These are phyloP conservation scores for Drosophila mayri DNA, from an alignment of 1,140 invertebrate genomes.

Conservation along the genomic window DNA sequence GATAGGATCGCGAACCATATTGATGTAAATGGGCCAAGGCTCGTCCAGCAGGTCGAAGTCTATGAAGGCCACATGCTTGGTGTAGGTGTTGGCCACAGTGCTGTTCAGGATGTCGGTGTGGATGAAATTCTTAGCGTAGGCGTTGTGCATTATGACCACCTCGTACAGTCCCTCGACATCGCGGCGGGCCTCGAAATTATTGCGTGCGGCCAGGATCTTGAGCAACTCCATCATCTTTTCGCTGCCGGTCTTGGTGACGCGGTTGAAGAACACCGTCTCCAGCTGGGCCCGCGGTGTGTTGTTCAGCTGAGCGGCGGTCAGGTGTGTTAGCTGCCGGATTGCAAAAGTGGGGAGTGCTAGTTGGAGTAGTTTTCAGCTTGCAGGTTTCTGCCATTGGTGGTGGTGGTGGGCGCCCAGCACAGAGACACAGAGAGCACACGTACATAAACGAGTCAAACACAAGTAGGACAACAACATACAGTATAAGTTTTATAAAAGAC, in stretches of 20 bases:
- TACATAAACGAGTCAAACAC: slow-evolving; percentile 46
- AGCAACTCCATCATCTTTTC: slow-evolving; percentile 95
- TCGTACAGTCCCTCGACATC: slow-evolving; percentile 93
- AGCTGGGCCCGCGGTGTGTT: slow-evolving; percentile 90
- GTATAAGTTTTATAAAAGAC: slow-evolving; percentile 28
- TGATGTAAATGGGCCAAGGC: slow-evolving; percentile 94
- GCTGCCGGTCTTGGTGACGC: slow-evolving; percentile 93
- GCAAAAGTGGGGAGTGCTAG: slow-evolving; percentile 69
- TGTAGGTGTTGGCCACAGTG: slow-evolving; percentile 87
- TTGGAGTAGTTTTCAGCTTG: slow-evolving; percentile 48
- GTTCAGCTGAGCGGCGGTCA: slow-evolving; percentile 87
- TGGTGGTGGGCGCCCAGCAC: slow-evolving; percentile 36
- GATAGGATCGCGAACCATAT: slow-evolving; percentile 94
- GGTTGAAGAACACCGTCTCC: slow-evolving; percentile 94
- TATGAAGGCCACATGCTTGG: slow-evolving; percentile 93
- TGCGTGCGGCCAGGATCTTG: slow-evolving; percentile 89
- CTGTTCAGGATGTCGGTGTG: slow-evolving; percentile 86
- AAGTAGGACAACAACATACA: slow-evolving; percentile 51
- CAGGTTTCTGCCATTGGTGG: slow-evolving; percentile 24
- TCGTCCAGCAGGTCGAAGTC: slow-evolving; percentile 91
- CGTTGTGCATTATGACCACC: slow-evolving; percentile 86
- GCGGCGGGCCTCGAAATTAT: slow-evolving; percentile 92
- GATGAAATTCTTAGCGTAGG: slow-evolving; percentile 88
- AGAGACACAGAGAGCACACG: slow-evolving; percentile 45
- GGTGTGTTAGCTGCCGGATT: slow-evolving; percentile 69